Conservation (phyloP, 2,113 vertebrate species). For the Amphiprion ocellaris region DNA sequence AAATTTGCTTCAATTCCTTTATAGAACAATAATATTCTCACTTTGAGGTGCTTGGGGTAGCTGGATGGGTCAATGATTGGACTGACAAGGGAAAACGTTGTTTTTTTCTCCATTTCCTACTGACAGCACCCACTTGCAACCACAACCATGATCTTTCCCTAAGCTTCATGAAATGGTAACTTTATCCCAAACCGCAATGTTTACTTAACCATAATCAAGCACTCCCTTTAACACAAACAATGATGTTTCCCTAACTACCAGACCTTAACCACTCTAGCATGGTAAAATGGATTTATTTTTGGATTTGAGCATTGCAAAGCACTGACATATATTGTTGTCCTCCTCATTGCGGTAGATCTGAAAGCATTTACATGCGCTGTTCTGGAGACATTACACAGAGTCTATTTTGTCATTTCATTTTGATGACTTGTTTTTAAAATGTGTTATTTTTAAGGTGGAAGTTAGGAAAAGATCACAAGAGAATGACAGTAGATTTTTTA, state of each 20-base stretch:
- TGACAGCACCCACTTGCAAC: background rate
- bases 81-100: too few species aligned
- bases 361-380: background rate
- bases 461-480: background rate
- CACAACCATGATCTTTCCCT: background rate
- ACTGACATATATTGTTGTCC: background rate
- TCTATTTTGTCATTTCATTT: background rate
- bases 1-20: too few species aligned
- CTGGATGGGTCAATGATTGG: too few species aligned
- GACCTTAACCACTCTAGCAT: background rate
- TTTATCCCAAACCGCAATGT: slow-evolving; percentile 16
- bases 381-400: too few species aligned
- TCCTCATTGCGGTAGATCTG: background rate
- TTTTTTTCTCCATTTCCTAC: too few species aligned
- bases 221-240: background rate
- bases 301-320: background rate
- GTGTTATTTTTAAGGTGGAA: background rate
- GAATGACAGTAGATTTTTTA: background rate
- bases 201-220: background rate
- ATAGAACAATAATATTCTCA: too few species aligned
- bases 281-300: background rate
- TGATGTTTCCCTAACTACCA: background rate
- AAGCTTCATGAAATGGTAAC: background rate
- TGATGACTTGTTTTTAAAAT: background rate
- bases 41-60: too few species aligned